These are phyloP conservation scores for Metellina segmentata DNA, from an alignment of 2,888 invertebrate genomes.

Conservation along the genomic window DNA sequence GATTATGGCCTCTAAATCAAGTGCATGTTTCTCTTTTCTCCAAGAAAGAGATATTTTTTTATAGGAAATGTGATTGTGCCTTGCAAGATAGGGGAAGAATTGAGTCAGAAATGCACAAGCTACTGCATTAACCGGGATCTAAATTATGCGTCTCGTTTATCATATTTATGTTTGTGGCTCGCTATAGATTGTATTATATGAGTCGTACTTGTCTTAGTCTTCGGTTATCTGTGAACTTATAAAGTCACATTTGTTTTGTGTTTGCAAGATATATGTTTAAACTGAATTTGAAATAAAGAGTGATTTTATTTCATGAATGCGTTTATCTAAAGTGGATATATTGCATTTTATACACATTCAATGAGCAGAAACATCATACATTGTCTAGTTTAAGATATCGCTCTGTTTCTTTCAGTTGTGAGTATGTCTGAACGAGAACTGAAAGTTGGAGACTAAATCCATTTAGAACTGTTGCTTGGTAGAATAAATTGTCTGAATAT, in stretches of 20 bases:
- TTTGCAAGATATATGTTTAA: neutral
- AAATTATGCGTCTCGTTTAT: neutral
- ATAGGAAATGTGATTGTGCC: neutral
- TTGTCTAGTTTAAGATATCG: too few species aligned
- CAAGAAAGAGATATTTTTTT: neutral
- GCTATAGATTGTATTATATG: neutral
- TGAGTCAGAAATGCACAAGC: neutral
- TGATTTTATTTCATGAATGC: too few species aligned
- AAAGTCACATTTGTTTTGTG: neutral
- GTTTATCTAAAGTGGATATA: too few species aligned
- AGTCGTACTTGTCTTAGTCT: neutral
- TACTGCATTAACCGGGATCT: neutral
- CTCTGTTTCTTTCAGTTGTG: too few species aligned
- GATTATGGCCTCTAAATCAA: conserved; percentile 6
- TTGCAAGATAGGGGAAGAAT: too few species aligned
- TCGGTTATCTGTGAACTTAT: neutral
- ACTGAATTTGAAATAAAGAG: too few species aligned
- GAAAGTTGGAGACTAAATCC: too few species aligned
- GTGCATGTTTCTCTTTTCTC: neutral
- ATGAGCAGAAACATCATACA: too few species aligned
- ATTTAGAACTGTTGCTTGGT: too few species aligned
- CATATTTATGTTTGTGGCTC: neutral
- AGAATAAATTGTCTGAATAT: too few species aligned
- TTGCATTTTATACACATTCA: too few species aligned
- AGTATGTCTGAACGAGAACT: too few species aligned